Conservation (phyloP, 2,888 invertebrate species). For the Clunio marinus region DNA sequence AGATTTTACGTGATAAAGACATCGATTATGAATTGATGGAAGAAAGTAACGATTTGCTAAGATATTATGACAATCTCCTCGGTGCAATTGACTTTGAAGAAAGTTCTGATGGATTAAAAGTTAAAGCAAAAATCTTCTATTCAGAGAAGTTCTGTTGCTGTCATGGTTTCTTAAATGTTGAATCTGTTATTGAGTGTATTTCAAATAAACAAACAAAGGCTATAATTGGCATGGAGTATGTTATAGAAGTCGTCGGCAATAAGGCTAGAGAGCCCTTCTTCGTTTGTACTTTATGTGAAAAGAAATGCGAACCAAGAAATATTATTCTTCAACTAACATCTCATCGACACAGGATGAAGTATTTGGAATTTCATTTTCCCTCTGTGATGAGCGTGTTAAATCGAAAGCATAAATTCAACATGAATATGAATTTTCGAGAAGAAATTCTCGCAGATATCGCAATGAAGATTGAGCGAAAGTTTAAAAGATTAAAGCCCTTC, state of each 20-base stretch:
- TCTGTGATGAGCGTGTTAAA: conserved; percentile 41
- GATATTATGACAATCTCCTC: conserved; percentile 32
- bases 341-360: conserved; percentile 69
- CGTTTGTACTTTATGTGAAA: conserved; percentile 72
- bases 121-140: conserved; percentile 48
- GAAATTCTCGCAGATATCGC: conserved; percentile 5
- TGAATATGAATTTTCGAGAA: conserved; percentile 43
- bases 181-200: too few relatives aligned
- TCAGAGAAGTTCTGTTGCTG: conserved; percentile 53
- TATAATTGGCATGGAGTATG: conserved; percentile 71
- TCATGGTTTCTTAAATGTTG: too few relatives aligned
- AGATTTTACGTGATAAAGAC: background rate
- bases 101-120: background rate
- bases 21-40: conserved; percentile 27
- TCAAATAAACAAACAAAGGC: conserved; percentile 53
- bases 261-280: conserved; percentile 67
- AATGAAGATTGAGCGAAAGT: conserved; percentile 68
- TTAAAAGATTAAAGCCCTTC: conserved; percentile 65
- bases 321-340: conserved; percentile 75
- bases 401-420: conserved; percentile 48
- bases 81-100: conserved; percentile 26
- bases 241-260: conserved; percentile 66
- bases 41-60: background rate
- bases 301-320: conserved; percentile 72
- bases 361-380: conserved; percentile 50